Conservation (phyloP, 2,113 vertebrate species). For the Hemibagrus wyckioides region DNA sequence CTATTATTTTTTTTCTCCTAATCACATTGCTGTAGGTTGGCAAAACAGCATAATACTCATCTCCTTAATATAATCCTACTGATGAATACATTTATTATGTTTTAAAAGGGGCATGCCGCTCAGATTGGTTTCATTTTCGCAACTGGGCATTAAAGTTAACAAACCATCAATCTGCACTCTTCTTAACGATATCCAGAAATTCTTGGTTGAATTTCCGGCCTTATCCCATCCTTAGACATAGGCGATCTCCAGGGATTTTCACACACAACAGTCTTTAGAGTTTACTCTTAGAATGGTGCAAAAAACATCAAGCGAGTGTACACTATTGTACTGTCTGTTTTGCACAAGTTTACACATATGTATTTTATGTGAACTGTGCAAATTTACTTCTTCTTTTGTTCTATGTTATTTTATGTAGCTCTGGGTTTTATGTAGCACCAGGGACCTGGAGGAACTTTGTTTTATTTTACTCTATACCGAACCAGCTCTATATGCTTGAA, state of each 20-base stretch:
- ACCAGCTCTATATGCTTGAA: no score
- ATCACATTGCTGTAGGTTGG: constrained; percentile 33
- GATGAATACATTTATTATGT: constrained; percentile 20
- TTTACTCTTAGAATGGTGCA: no score
- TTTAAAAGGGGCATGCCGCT: constrained; percentile 34
- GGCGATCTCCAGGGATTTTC: neutral
- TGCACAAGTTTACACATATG: no score
- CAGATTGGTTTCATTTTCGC: constrained; percentile 28
- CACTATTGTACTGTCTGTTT: no score
- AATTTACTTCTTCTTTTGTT: no score
- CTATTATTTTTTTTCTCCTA: neutral
- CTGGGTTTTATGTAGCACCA: no score
- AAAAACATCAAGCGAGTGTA: no score
- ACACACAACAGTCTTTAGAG: no score
- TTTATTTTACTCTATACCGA: no score
- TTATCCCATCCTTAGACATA: neutral
- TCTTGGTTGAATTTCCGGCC: neutral
- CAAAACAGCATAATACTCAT: neutral
- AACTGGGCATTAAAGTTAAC: constrained; percentile 34
- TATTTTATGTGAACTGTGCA: no score
- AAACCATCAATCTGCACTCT: neutral
- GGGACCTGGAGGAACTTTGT: no score
- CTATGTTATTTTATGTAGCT: no score
- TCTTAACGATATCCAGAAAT: neutral
- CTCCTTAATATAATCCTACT: constrained; percentile 42